Percentiles rank a stretch among this genome's conserved stretches.
phyloP scores from a whole-genome alignment of 2,888 invertebrate genomes.

The Netelia inedita region DNA sequence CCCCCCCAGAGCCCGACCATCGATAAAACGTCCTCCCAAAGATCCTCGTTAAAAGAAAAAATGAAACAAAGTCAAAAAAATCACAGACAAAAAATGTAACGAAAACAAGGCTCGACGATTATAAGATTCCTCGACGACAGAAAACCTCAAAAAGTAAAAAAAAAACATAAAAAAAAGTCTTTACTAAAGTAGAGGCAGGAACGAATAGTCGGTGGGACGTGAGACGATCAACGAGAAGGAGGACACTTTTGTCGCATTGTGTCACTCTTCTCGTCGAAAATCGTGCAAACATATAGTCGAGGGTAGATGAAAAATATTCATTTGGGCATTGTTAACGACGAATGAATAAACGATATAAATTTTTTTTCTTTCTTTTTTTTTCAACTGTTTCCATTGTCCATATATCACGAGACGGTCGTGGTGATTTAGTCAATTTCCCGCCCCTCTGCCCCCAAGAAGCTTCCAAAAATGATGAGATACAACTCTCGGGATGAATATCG shows the following conservation, averaged over 20 bases:
- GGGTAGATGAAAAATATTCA: constrained; percentile 53
- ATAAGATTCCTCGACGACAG: constrained; percentile 40
- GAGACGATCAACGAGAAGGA: constrained; percentile 49
- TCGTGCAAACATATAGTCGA: constrained; percentile 15
- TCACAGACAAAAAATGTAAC: background rate
- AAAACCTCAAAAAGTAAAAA: constrained; percentile 31
- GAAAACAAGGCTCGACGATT: constrained; percentile 24
- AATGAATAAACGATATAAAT: constrained; percentile 37
- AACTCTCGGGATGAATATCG: constrained; percentile 41
- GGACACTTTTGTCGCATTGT: constrained; percentile 26
- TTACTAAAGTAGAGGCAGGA: constrained; percentile 38
- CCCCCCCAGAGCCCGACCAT: constrained; percentile 43
- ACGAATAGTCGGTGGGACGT: constrained; percentile 43
- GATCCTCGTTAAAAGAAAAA: constrained; percentile 17
- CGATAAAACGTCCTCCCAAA: constrained; percentile 18
- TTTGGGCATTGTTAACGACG: constrained; percentile 40
- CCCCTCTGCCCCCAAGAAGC: constrained; percentile 43
- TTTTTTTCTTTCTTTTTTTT: constrained; percentile 31
- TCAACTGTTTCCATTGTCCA: constrained; percentile 27
- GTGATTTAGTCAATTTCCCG: constrained; percentile 54
- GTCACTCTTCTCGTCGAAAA: constrained; percentile 53
- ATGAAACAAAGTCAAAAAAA: constrained; percentile 14
- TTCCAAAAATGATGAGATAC: constrained; percentile 14
- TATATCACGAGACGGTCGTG: constrained; percentile 64
- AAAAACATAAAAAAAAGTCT: constrained; percentile 34